phyloP scores from a whole-genome alignment of 2,113 vertebrate species.

The Recurvirostra avosetta region DNA sequence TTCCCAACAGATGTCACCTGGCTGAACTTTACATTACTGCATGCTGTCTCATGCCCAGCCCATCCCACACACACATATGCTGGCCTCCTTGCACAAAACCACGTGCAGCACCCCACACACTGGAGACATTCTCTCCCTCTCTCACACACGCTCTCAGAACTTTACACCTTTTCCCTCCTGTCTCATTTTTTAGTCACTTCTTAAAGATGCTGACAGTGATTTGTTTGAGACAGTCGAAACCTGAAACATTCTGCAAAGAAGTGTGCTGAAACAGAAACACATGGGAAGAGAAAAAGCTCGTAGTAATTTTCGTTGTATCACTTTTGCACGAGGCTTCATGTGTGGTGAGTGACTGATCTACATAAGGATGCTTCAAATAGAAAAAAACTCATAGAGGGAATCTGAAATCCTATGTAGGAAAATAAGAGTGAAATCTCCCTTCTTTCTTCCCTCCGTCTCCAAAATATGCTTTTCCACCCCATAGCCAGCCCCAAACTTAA shows the following conservation, averaged over 20 bases:
- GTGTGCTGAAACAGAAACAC: neutral
- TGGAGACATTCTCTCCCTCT: neutral
- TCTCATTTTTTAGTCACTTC: conserved; percentile 5
- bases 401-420: neutral
- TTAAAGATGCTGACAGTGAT: neutral
- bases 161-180: conserved; percentile 5
- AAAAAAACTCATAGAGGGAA: neutral
- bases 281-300: neutral
- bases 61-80: neutral
- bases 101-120: neutral
- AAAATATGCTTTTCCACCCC: neutral
- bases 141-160: neutral
- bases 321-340: neutral
- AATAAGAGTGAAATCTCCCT: neutral
- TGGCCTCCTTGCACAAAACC: neutral
- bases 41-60: neutral
- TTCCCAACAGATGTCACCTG: neutral
- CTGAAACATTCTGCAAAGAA: neutral
- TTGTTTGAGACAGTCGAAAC: neutral
- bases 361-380: neutral
- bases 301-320: neutral
- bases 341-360: neutral
- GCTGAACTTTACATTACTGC: neutral
- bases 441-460: neutral
- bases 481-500: neutral